A percentile compares a stretch with the other conserved stretches of the same genome.
These are phyloP conservation scores for Leucosticte australis DNA, from an alignment of 2,113 vertebrate genomes.

Conservation along the genomic window DNA sequence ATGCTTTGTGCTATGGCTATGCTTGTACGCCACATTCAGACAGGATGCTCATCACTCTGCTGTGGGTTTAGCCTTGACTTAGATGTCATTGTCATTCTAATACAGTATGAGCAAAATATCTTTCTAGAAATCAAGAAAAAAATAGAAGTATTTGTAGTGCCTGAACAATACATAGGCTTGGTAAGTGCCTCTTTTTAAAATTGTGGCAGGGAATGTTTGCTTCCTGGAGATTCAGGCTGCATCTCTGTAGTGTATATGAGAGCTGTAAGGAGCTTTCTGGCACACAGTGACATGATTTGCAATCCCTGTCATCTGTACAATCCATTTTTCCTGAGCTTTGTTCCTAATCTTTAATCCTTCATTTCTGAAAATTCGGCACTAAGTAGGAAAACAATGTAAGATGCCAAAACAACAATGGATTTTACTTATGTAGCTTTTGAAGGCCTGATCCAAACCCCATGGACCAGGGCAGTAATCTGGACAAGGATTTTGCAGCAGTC, in stretches of 20 bases:
- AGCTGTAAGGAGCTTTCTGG: constrained; percentile 33
- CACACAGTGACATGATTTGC: neutral
- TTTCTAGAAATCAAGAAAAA: constrained; percentile 33
- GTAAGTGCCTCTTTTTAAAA: constrained; percentile 55
- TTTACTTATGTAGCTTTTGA: neutral
- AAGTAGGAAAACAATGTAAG: constrained; percentile 5
- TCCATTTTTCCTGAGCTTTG: neutral
- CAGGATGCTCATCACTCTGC: constrained; percentile 26
- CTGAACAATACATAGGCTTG: constrained; percentile 25
- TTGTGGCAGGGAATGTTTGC: neutral
- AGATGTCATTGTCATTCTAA: constrained; percentile 49
- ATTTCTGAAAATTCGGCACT: neutral
- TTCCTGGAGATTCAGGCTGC: constrained; percentile 16
- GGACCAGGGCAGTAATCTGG: neutral
- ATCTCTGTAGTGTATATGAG: neutral
- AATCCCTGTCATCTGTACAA: constrained; percentile 10
- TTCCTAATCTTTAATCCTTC: constrained; percentile 35
- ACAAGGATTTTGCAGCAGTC: neutral
- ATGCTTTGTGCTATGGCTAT: constrained; percentile 1
- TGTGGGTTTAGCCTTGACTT: constrained; percentile 57
- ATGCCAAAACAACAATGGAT: neutral
- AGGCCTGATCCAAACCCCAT: neutral
- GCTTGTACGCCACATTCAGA: neutral
- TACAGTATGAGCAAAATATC: constrained; percentile 59
- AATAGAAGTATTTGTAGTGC: neutral